Percentiles rank a stretch among this genome's conserved stretches.
Conservation (phyloP, 2,113 vertebrate species). For the Erinaceus europaeus region DNA sequence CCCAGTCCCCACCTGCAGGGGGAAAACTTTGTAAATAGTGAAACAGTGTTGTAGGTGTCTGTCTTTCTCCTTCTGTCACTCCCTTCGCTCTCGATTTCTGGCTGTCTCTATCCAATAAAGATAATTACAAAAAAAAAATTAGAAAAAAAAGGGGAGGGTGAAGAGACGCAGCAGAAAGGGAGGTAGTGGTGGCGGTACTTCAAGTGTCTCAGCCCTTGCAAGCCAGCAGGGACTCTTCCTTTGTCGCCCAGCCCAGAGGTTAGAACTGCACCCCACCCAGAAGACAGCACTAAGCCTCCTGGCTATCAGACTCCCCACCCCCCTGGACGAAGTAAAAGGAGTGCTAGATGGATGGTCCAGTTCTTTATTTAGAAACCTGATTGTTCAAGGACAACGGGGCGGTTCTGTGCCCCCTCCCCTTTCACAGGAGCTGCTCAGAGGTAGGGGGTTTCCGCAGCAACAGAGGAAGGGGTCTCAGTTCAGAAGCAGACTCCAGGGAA, state of each 20-base stretch:
- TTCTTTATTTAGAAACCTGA: constrained; percentile 77
- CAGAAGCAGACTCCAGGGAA: not conserved
- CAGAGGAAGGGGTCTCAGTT: not conserved
- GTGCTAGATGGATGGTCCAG: constrained; percentile 46
- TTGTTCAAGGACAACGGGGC: constrained; percentile 44
- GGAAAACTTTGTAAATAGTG: too few relatives aligned
- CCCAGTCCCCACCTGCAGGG: too few relatives aligned
- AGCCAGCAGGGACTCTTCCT: too few relatives aligned
- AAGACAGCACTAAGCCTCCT: not conserved
- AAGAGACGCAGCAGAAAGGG: too few relatives aligned
- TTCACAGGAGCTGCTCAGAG: constrained; percentile 24
- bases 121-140: too few relatives aligned
- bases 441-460: constrained; percentile 28
- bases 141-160: too few relatives aligned
- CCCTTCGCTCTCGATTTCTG: too few relatives aligned
- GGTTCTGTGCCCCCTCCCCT: not conserved
- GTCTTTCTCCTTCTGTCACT: too few relatives aligned
- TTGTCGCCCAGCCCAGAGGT: not conserved
- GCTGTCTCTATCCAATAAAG: too few relatives aligned
- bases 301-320: not conserved
- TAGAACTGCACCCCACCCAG: not conserved
- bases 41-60: too few relatives aligned
- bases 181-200: too few relatives aligned
- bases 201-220: not conserved
- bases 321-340: not conserved